Base-by-base conservation (phyloP, 2,888 invertebrate genomes). In the Chelonus formosanus region DNA sequence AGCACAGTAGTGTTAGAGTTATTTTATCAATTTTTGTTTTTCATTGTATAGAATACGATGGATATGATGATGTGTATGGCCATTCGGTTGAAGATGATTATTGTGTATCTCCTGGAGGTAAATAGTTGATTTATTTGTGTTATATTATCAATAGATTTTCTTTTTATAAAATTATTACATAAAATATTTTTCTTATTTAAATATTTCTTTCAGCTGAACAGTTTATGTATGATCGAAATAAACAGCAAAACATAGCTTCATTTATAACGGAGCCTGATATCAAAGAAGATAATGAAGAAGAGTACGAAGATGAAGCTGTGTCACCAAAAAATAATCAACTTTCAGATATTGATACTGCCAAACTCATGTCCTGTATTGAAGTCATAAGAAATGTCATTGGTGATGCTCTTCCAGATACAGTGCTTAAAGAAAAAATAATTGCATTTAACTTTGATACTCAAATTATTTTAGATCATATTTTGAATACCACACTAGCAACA, bases 21-120 rank as follows among this genome's bases (percentile, higher is more conserved):
- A 31, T 67, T 47, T 50, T 47, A 50, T 63, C 55, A n/a, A 31
- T 32, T 48, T 10, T 40, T 10, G 47, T 53, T 64, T 68, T 43
- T 31, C 20, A 35, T 71, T 71, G 84, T 85, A 40, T 78, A 91
- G 97, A 97, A 79, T 96, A 94, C 80, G 96, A 96, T 78, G 92
- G 90, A 10, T 94, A 94, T 77, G 94, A 95, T 79, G 95, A 95
- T 86, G 90, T 94, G 67, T 97, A 96, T 83, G 97, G 97, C 7
- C 94, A 95, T 84, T 97, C 97, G 3, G 92, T 96, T 50, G 97
- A 97, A 84, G 97, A 97, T 80, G 96, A 96, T 80, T 92, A 90
- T 84, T 93, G 92, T 80, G 90, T 96, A 77, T 97, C 97, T 8
- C 96, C 97, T 3, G 92, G 93, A 79, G 94, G 95, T 86, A 75